Evolutionary conservation across 1,140 invertebrate genomes (phyloP).

Genomic region (Bactericera cockerelli): DNA sequence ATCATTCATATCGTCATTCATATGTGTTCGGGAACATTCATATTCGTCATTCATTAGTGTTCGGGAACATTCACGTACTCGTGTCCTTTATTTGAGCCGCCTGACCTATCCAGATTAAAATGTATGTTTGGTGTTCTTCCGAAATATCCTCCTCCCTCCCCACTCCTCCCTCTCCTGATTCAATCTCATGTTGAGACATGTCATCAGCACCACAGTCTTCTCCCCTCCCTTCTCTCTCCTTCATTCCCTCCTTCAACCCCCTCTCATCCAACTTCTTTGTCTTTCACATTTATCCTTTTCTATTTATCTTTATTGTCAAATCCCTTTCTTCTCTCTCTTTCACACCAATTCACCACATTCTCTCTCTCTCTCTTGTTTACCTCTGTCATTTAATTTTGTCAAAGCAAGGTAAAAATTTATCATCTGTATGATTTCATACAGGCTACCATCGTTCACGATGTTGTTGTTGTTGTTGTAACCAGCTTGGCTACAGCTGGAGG

Average conservation of each 20-base stretch:
- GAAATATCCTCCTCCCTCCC: neutral
- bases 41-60: too few species aligned
- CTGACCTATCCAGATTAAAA: neutral
- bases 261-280: neutral
- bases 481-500: too few species aligned
- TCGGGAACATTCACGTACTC: too few species aligned
- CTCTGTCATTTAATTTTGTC: conserved; percentile 13
- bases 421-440: too few species aligned
- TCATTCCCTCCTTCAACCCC: neutral
- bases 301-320: too few species aligned
- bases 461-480: too few species aligned
- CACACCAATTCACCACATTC: conserved; percentile 1
- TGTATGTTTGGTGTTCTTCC: conserved; percentile 2
- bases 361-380: neutral
- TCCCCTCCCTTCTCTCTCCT: conserved; percentile 7
- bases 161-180: neutral
- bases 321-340: neutral
- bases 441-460: too few species aligned
- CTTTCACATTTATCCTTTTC: conserved; percentile 8
- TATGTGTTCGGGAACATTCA: too few species aligned
- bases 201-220: neutral
- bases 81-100: too few species aligned
- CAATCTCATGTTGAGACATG: too few species aligned
- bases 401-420: too few species aligned
- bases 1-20: too few species aligned